A percentile compares a stretch with the other conserved stretches of the same genome.
phyloP scores from a whole-genome alignment of 2,113 vertebrate species.

The Nanorana parkeri region DNA sequence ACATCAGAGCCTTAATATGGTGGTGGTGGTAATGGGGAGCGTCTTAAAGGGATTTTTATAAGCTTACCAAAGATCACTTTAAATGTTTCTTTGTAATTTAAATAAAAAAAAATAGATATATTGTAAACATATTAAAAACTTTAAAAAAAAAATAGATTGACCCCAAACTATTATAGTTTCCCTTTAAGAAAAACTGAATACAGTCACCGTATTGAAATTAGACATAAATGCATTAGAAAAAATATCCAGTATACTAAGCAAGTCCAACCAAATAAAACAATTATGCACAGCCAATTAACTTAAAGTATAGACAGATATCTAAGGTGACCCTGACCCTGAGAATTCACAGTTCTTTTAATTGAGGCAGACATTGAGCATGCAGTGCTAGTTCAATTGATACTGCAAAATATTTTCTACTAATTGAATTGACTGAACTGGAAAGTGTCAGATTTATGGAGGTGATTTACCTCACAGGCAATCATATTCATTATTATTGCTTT shows the following conservation, averaged over 20 bases:
- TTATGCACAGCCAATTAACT: background rate
- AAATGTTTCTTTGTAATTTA: no score
- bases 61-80: no score
- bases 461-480: background rate
- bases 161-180: no score
- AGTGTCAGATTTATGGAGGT: slow-evolving; percentile 6
- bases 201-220: background rate
- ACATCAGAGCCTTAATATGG: no score
- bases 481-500: no score
- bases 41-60: no score
- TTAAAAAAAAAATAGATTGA: no score
- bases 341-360: slow-evolving; percentile 35
- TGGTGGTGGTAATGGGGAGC: no score
- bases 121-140: no score
- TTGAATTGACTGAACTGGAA: slow-evolving; percentile 33
- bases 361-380: slow-evolving; percentile 1
- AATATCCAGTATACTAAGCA: background rate
- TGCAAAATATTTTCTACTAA: background rate
- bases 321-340: background rate
- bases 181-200: background rate
- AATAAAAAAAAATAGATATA: no score
- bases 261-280: background rate
- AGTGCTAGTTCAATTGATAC: slow-evolving; percentile 1
- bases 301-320: background rate
- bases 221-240: background rate